phyloP scores from a whole-genome alignment of 2,797 vertebrate genomes.

The Vespertilio murinus region DNA sequence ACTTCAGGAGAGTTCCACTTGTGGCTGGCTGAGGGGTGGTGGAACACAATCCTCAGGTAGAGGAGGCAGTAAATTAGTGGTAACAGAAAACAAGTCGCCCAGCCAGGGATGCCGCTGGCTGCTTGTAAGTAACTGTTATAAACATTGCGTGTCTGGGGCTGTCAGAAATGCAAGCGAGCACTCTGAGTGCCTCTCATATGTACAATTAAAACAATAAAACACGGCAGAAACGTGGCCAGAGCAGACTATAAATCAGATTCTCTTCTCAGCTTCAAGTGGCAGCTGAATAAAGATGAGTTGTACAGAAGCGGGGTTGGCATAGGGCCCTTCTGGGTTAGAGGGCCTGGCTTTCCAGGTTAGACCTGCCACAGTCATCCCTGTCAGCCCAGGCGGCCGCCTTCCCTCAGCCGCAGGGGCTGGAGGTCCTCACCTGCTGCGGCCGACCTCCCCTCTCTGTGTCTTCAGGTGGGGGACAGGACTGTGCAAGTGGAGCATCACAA shows the following conservation, averaged over 20 bases:
- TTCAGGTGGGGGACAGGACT: constrained; percentile 55
- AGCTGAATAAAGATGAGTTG: constrained; percentile 73
- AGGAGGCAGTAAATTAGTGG: constrained; percentile 67
- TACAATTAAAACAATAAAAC: constrained; percentile 83
- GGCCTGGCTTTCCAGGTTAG: neutral
- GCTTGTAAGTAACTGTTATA: constrained; percentile 79
- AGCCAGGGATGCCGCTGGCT: constrained; percentile 69
- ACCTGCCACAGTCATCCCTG: neutral
- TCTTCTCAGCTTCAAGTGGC: constrained; percentile 66
- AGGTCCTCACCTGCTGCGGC: constrained; percentile 52
- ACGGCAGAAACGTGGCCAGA: constrained; percentile 71
- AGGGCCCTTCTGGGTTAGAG: constrained; percentile 32
- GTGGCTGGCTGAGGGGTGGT: constrained; percentile 54
- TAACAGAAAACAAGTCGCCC: constrained; percentile 74
- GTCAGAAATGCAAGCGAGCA: constrained; percentile 72
- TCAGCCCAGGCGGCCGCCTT: neutral
- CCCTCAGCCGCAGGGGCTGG: neutral
- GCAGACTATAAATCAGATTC: constrained; percentile 69
- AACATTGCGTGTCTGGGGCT: constrained; percentile 76
- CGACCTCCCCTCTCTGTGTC: constrained; percentile 65
- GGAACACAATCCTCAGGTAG: constrained; percentile 63
- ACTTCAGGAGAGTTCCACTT: constrained; percentile 63
- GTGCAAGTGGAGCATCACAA: constrained; percentile 53
- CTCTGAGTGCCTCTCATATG: constrained; percentile 66
- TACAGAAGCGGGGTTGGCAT: constrained; percentile 50